Percentiles rank a stretch among this genome's conserved stretches.
Conservation (phyloP, 30 jellyfish, hydroid and myxozoan species). For the Morbakka virulenta region DNA sequence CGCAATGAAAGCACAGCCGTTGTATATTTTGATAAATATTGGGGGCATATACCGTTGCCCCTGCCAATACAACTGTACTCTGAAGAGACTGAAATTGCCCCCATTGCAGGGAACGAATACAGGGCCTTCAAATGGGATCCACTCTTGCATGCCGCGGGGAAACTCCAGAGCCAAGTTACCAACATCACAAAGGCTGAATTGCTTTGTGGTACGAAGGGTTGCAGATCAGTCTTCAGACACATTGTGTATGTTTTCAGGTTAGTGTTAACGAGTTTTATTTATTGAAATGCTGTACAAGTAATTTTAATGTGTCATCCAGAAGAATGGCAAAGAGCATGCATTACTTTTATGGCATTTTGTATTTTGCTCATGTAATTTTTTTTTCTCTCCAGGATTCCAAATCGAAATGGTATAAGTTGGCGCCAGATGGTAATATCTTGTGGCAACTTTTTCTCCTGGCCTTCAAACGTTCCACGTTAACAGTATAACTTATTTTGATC, state of each 20-base stretch:
- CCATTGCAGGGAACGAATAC: conserved; percentile 87
- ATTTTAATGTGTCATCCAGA: too few species aligned
- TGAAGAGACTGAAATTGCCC: conserved; percentile 84
- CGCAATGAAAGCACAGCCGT: conserved; percentile 70
- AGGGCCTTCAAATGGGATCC: conserved; percentile 98
- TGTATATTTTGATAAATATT: conserved; percentile 65
- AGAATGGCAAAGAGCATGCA: too few species aligned
- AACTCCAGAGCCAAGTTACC: conserved; percentile 28
- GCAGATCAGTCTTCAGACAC: conserved; percentile 81
- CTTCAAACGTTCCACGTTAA: too few species aligned
- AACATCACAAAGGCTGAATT: conserved; percentile 3
- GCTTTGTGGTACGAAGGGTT: conserved; percentile 68
- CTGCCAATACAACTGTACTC: conserved; percentile 70
- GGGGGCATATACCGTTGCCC: conserved; percentile 81
- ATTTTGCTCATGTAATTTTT: too few species aligned
- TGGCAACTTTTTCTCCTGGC: too few species aligned
- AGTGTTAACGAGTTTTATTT: too few species aligned
- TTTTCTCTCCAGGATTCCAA: too few species aligned
- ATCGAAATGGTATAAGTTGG: too few species aligned
- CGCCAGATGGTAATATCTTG: too few species aligned
- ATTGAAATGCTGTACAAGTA: too few species aligned
- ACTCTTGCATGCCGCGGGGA: conserved; percentile 29
- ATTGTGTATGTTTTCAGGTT: conserved; percentile 85
- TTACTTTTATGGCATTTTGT: too few species aligned
- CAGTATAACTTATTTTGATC: too few species aligned